These are phyloP conservation scores for Centropus bengalensis DNA, from an alignment of 2,113 vertebrate species.

Conservation along the genomic window DNA sequence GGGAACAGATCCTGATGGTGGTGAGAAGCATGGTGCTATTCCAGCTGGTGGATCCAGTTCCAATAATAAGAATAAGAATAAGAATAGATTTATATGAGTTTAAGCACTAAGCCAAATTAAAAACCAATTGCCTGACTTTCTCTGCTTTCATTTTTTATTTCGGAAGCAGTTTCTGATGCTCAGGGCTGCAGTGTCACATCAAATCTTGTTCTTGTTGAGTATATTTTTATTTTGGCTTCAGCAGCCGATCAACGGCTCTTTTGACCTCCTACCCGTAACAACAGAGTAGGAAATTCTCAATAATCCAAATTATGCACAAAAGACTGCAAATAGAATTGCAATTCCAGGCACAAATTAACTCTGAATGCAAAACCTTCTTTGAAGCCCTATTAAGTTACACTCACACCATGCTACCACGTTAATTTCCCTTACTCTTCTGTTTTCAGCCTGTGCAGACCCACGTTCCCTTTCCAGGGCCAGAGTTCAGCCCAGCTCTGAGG, in stretches of 20 bases:
- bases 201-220: background rate
- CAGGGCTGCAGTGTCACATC: background rate
- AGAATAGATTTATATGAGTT: background rate
- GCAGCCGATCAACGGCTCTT: background rate
- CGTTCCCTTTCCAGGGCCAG: rapidly evolving
- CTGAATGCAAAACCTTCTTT: background rate
- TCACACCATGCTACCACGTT: too few relatives aligned
- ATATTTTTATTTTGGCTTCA: background rate
- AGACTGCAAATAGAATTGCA: background rate
- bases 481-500: rapidly evolving
- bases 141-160: background rate
- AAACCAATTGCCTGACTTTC: rapidly evolving
- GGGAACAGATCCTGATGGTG: background rate
- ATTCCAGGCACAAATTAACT: background rate
- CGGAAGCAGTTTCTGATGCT: background rate
- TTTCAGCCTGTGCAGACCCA: rapidly evolving
- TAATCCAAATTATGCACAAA: rapidly evolving
- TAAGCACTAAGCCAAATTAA: background rate
- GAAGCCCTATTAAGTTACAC: background rate
- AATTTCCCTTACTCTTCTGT: background rate
- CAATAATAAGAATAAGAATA: background rate
- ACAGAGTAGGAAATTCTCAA: background rate
- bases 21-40: background rate
- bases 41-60: background rate
- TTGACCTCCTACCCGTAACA: background rate